A percentile compares a stretch with the other conserved stretches of the same genome.
These are phyloP conservation scores for Peucedramus taeniatus DNA, from an alignment of 2,113 vertebrate species.

Conservation along the genomic window DNA sequence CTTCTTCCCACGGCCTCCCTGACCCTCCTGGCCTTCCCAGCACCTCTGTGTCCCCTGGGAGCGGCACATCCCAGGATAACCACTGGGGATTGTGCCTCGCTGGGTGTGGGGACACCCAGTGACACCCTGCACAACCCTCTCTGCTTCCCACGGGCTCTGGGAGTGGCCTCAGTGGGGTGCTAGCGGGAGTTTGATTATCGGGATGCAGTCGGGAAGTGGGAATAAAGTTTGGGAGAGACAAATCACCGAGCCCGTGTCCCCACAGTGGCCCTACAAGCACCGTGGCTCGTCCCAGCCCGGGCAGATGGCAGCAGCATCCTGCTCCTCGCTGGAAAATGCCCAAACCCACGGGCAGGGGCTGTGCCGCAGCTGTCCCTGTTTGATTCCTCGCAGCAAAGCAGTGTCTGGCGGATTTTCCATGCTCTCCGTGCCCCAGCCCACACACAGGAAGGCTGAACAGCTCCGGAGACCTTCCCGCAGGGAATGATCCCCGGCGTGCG, in stretches of 20 bases:
- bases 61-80: neutral
- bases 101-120: neutral
- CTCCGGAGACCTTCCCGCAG: neutral
- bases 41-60: neutral
- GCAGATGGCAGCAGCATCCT: neutral
- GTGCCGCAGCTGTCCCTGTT: neutral
- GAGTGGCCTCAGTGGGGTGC: neutral
- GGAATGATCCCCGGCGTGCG: accelerated
- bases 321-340: neutral
- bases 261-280: neutral
- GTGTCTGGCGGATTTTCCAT: neutral
- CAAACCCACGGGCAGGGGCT: neutral
- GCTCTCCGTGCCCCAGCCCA: neutral
- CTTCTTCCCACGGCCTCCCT: neutral
- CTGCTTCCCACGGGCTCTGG: accelerated
- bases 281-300: accelerated
- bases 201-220: accelerated
- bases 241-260: accelerated
- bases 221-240: neutral
- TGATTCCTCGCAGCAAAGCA: neutral
- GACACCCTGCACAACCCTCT: neutral
- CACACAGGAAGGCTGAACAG: neutral
- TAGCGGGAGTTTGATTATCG: accelerated
- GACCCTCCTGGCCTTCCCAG: neutral
- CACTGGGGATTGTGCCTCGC: accelerated